A percentile compares a stretch with the other conserved stretches of the same genome.
These are phyloP conservation scores for Muscicapa adusta DNA, from an alignment of 2,113 vertebrate genomes.

Conservation along the genomic window DNA sequence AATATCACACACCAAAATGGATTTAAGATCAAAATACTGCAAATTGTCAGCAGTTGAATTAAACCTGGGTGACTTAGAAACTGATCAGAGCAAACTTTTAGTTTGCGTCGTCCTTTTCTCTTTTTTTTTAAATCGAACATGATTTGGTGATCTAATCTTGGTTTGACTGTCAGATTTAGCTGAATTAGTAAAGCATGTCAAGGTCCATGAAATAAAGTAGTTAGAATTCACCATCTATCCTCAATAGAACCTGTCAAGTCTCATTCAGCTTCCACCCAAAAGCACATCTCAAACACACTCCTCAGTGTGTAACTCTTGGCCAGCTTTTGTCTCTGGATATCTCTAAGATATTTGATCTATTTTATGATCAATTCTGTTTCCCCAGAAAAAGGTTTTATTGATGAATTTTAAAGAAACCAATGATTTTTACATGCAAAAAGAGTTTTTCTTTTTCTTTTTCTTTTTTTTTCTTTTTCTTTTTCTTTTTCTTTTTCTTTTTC, in stretches of 20 bases:
- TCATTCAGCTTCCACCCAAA: not conserved
- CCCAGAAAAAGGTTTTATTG: not conserved
- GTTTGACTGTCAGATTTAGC: not conserved
- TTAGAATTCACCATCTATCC: not conserved
- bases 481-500: no score
- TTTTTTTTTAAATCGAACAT: not conserved
- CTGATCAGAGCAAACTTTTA: not conserved
- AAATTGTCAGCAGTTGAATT: not conserved
- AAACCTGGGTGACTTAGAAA: not conserved
- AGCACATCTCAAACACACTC: not conserved
- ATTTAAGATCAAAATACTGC: not conserved
- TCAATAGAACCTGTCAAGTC: not conserved
- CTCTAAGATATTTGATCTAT: not conserved
- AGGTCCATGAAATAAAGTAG: not conserved
- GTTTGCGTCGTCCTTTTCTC: not conserved
- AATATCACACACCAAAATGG: not conserved
- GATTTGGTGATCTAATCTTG: not conserved
- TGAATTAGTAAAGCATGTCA: not conserved
- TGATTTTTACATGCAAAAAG: not conserved
- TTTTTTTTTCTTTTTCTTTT: not conserved
- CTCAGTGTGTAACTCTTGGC: rapidly evolving
- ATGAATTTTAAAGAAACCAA: not conserved
- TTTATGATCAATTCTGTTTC: not conserved
- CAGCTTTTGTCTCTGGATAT: not conserved
- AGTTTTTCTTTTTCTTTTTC: not conserved